phyloP scores from a whole-genome alignment of 1,140 invertebrate species.

The Procambarus clarkii region DNA sequence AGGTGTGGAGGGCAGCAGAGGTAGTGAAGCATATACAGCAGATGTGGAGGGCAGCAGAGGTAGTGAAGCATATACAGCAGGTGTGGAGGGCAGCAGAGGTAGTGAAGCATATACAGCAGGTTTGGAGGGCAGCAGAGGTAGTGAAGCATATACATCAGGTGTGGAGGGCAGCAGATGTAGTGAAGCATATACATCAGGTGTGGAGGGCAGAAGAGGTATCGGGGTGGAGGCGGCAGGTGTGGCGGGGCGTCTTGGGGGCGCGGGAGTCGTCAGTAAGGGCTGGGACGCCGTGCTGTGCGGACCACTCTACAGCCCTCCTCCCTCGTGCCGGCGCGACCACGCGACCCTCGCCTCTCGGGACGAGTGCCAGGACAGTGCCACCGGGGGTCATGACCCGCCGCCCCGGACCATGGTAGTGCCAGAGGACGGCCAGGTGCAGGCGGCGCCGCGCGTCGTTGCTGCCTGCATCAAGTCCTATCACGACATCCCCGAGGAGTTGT shows the following conservation, averaged over 20 bases:
- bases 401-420: slow-evolving; percentile 28
- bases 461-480: slow-evolving; percentile 29
- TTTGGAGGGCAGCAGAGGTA: no score
- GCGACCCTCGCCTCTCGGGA: slow-evolving; percentile 2
- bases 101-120: no score
- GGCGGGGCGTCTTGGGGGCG: not conserved
- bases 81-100: not conserved
- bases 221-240: not conserved
- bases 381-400: not conserved
- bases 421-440: slow-evolving; percentile 29
- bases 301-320: not conserved
- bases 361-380: slow-evolving; percentile 1
- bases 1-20: no score
- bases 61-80: no score
- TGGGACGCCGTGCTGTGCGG: slow-evolving; percentile 30
- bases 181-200: no score
- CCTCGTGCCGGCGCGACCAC: not conserved
- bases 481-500: slow-evolving; percentile 44
- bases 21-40: no score
- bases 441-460: slow-evolving; percentile 5
- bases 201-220: no score
- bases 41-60: no score
- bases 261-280: slow-evolving; percentile 18
- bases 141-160: no score
- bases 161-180: no score